A percentile compares a stretch with the other conserved stretches of the same genome.
Conservation (phyloP, 2,888 invertebrate species). For the Cloeon dipterum region DNA sequence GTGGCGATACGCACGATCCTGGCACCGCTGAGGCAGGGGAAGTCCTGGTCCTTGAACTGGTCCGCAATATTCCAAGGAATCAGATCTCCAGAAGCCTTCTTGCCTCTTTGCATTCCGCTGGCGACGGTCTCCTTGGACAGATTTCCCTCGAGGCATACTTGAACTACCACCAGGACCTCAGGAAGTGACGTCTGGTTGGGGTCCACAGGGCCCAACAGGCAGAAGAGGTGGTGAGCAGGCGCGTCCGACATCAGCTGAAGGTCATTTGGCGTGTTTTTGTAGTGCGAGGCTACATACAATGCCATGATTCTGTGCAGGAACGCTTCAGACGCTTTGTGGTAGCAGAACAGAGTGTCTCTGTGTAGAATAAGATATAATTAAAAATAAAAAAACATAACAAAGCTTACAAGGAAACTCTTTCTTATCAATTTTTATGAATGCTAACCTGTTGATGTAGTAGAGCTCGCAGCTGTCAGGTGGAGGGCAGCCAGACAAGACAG, state of each 20-base stretch:
- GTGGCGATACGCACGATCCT: conserved; percentile 91
- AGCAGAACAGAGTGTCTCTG: conserved; percentile 88
- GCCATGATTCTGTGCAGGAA: conserved; percentile 83
- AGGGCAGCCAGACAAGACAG: conserved; percentile 60
- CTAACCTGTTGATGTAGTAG: conserved; percentile 44
- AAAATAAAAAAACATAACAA: too few relatives aligned
- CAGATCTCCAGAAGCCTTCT: conserved; percentile 83
- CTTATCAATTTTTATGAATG: neutral
- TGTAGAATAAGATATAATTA: conserved; percentile 20
- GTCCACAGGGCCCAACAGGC: conserved; percentile 68
- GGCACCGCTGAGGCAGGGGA: conserved; percentile 55
- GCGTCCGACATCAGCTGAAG: conserved; percentile 96
- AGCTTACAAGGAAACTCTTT: conserved; percentile 1
- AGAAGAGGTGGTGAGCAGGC: conserved; percentile 93
- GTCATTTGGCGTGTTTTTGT: conserved; percentile 98
- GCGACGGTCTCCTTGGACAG: conserved; percentile 40
- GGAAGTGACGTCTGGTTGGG: conserved; percentile 46
- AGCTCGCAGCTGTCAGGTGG: conserved; percentile 74
- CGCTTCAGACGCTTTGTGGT: conserved; percentile 76
- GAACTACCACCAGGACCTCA: conserved; percentile 75
- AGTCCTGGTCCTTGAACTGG: conserved; percentile 85
- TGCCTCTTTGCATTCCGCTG: conserved; percentile 63
- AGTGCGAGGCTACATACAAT: conserved; percentile 92
- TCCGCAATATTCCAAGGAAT: conserved; percentile 98
- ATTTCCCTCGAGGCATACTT: conserved; percentile 40